A percentile compares a stretch with the other conserved stretches of the same genome.
phyloP scores from a whole-genome alignment of 2,797 vertebrate genomes.

The Threskiornis aethiopicus region DNA sequence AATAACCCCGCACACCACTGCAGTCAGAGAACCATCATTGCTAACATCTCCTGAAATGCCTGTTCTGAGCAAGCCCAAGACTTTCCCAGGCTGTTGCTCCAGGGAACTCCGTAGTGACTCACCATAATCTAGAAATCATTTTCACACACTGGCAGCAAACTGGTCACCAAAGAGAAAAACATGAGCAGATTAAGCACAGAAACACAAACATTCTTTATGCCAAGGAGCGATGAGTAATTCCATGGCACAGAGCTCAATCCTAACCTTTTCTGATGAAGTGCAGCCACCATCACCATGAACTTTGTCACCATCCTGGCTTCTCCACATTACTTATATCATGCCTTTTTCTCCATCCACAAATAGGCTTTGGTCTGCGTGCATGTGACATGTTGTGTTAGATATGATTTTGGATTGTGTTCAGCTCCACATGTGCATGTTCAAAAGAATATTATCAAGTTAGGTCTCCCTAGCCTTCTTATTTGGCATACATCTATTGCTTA shows the following conservation, averaged over 20 bases:
- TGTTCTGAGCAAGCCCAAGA: background rate
- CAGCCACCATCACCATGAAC: background rate
- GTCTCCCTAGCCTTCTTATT: background rate
- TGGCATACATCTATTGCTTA: background rate
- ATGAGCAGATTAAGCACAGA: background rate
- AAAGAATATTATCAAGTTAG: background rate
- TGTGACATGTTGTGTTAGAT: rapidly evolving
- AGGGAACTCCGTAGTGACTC: background rate
- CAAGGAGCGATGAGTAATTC: background rate
- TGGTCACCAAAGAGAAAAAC: background rate
- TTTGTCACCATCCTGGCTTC: background rate
- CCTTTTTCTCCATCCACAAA: background rate
- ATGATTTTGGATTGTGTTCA: background rate
- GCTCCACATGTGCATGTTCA: background rate
- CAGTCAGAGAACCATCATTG: background rate
- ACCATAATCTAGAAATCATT: background rate
- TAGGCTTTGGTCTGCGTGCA: background rate
- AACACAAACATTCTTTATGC: background rate
- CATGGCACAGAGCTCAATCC: background rate
- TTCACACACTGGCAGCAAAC: background rate
- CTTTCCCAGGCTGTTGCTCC: background rate
- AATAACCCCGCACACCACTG: background rate
- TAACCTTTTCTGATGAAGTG: background rate
- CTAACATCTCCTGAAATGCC: background rate
- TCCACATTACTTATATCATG: background rate